Base-by-base conservation (phyloP, 2,113 vertebrate genomes). In the Hystrix brachyura region DNA sequence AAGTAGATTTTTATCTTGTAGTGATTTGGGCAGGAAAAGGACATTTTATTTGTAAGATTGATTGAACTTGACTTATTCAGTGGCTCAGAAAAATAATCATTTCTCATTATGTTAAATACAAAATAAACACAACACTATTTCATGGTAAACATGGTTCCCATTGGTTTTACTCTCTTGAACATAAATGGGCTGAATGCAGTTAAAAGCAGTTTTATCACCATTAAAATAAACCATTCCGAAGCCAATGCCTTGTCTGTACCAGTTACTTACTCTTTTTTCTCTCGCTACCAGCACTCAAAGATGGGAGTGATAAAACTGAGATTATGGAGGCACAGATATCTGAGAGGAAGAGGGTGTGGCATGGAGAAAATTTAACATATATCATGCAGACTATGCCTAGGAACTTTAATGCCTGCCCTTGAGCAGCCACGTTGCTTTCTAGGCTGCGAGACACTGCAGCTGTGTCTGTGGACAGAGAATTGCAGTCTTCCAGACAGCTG, bases 141-240 rank as follows among this genome's bases (percentile, higher is more conserved):
- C 23, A 27, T 62, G 69, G 74, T 62, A 46, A 60, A 15, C 3
- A 2, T 74, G 21, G 65, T 92, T 84, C 17, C 60, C 10, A 3
- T 71, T 60, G 60, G 21, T 72, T 93, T 51, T 84, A 69, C 32
- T 64, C 46, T 88, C 62, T 69, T 51, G 5, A 93, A 86, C 51
- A 27, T 59, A 67, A 32, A 4, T 14, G 7, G 14, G 25, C 25
- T 51, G 53, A 80, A 92, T 64, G 53, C 38, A 87, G 69, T 83
- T 72, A 82, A 32, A 84, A 90, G n/a, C 53, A 51, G 12, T 57
- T n/a, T 17, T n/a, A 43, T 79, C 38, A 57, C 71, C 71, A 79
- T 95, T 96, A 55, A 95, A 95, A 76, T 84, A 57, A 71, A 32
- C 59, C n/a, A 27, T 92, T 95, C 34, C 57, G 74, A 95, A 96